A percentile compares a stretch with the other conserved stretches of the same genome.
Conservation (phyloP, 2,888 invertebrate genomes). For the Aproaerema taeniolella region DNA sequence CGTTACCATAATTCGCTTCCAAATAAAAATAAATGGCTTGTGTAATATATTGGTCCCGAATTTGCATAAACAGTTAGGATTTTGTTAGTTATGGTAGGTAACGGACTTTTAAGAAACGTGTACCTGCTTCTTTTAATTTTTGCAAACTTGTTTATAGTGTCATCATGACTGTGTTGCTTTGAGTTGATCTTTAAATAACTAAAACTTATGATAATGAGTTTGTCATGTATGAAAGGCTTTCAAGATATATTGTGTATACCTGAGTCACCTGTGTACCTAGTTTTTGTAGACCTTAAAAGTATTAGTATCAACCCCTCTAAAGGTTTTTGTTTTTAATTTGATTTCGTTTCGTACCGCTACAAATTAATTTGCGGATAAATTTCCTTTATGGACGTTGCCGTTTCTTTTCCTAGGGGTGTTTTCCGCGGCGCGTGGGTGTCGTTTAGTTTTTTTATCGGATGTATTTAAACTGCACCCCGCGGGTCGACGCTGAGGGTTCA, state of each 20-base stretch:
- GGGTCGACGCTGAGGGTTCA: constrained; percentile 53
- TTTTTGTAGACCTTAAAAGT: too few species aligned
- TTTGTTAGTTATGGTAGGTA: constrained; percentile 2
- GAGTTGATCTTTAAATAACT: too few species aligned
- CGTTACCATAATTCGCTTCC: constrained; percentile 13
- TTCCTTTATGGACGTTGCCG: constrained; percentile 65
- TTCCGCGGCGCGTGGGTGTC: constrained; percentile 51
- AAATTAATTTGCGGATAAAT: constrained; percentile 77
- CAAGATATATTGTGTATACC: too few species aligned
- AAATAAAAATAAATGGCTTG: constrained; percentile 14
- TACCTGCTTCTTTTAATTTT: too few species aligned
- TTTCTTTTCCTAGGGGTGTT: constrained; percentile 49
- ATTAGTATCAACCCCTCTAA: too few species aligned
- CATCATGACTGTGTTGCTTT: too few species aligned
- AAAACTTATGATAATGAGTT: too few species aligned
- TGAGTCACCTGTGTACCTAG: too few species aligned
- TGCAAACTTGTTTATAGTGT: too few species aligned
- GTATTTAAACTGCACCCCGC: constrained; percentile 57
- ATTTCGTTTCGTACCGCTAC: constrained; percentile 53
- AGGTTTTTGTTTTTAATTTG: too few species aligned
- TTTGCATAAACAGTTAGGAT: constrained; percentile 17
- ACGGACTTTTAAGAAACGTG: constrained; percentile 3
- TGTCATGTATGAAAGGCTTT: too few species aligned
- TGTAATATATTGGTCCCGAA: constrained; percentile 13
- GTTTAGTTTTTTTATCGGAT: constrained; percentile 73